Evolutionary conservation across 1,140 invertebrate genomes (phyloP).

Genomic region (Spodoptera litura): DNA sequence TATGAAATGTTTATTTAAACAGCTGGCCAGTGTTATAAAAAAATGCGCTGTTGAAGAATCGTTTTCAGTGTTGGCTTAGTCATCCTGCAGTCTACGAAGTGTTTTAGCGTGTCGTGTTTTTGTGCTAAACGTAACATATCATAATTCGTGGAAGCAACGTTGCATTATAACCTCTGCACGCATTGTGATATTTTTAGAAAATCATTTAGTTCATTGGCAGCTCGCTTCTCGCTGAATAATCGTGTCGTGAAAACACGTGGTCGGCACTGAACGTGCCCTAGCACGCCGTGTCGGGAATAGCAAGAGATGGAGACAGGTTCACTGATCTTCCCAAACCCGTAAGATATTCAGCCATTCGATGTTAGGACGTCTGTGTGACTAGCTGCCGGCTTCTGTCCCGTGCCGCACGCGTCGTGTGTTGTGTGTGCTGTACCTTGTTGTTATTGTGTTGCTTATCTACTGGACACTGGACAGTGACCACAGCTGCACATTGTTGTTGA

Average conservation of each 20-base stretch:
- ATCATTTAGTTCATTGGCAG: slow-evolving; percentile 81
- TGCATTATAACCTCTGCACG: slow-evolving; percentile 78
- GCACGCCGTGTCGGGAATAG: slow-evolving; percentile 53
- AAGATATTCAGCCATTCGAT: slow-evolving; percentile 62
- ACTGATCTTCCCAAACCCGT: slow-evolving; percentile 73
- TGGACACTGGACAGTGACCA: background rate
- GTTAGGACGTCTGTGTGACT: slow-evolving; percentile 62
- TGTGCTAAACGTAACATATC: slow-evolving; percentile 55
- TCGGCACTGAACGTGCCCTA: slow-evolving; percentile 52
- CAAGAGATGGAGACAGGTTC: slow-evolving; percentile 69
- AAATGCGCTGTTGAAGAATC: slow-evolving; percentile 62
- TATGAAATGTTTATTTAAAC: slow-evolving; percentile 77
- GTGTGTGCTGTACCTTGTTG: slow-evolving; percentile 31
- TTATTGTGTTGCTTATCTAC: slow-evolving; percentile 22
- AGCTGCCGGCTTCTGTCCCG: slow-evolving; percentile 56
- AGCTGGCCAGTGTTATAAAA: slow-evolving; percentile 79
- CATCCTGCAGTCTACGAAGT: slow-evolving; percentile 58
- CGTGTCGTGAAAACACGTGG: slow-evolving; percentile 73
- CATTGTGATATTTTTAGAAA: slow-evolving; percentile 84
- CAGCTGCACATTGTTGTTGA: background rate
- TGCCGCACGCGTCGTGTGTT: slow-evolving; percentile 43
- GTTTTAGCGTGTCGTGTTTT: slow-evolving; percentile 62
- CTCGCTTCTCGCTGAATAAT: slow-evolving; percentile 68
- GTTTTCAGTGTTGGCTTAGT: slow-evolving; percentile 67
- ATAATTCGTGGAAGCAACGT: slow-evolving; percentile 48